phyloP scores from a whole-genome alignment of 1,140 invertebrate species.

The Diorhabda elongata region DNA sequence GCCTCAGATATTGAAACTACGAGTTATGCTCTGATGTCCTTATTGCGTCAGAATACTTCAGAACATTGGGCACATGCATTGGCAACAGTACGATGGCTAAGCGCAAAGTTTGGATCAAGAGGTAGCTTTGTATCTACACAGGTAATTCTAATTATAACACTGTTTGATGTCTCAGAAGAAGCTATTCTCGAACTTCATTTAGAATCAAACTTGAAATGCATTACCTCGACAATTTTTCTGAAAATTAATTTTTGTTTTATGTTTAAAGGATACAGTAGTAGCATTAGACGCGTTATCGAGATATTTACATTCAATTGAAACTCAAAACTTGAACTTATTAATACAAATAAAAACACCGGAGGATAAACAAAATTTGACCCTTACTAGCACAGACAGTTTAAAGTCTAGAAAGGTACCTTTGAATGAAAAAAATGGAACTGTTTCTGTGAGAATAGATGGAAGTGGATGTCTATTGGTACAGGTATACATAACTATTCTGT shows the following conservation, averaged over 20 bases:
- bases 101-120: constrained; percentile 60
- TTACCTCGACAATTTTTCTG: not conserved
- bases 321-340: constrained; percentile 29
- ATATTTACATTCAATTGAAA: constrained; percentile 46
- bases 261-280: constrained; percentile 57
- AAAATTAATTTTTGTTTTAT: not conserved
- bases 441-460: constrained; percentile 51
- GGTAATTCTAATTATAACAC: constrained; percentile 19
- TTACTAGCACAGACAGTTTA: constrained; percentile 29
- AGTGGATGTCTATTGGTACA: constrained; percentile 60
- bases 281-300: constrained; percentile 58
- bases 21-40: constrained; percentile 61
- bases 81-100: constrained; percentile 60
- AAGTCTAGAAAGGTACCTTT: constrained; percentile 39
- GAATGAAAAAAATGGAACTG: constrained; percentile 37
- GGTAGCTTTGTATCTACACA: constrained; percentile 66
- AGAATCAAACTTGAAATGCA: not conserved
- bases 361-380: constrained; percentile 24
- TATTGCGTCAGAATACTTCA: constrained; percentile 53
- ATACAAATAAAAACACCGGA: constrained; percentile 25
- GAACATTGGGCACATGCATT: constrained; percentile 56
- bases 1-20: constrained; percentile 61
- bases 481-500: constrained; percentile 35
- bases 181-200: not conserved
- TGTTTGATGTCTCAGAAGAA: not conserved